Percentiles rank a stretch among this genome's conserved stretches.
Conservation (phyloP, 2,797 vertebrate genomes). For the Botia kubotai region DNA sequence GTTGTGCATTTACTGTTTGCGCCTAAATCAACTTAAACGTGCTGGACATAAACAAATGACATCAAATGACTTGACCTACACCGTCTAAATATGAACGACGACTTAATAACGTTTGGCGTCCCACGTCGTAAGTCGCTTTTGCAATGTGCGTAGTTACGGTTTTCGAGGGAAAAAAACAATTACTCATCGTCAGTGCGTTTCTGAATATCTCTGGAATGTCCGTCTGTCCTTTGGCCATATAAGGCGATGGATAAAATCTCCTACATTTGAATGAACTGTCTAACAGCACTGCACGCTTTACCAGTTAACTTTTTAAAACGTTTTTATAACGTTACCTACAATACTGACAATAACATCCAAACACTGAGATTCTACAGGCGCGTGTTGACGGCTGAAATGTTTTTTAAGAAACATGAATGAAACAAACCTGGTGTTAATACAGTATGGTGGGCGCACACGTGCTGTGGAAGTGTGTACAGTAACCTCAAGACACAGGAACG, state of each 20-base stretch:
- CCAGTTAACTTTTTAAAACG: background rate
- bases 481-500: conserved; percentile 10
- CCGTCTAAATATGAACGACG: background rate
- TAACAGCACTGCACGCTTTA: background rate
- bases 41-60: too few relatives aligned
- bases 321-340: too few relatives aligned
- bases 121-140: background rate
- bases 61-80: too few relatives aligned
- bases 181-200: background rate
- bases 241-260: conserved; percentile 10
- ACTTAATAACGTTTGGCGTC: background rate
- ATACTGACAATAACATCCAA: too few relatives aligned
- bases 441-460: background rate
- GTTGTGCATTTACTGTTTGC: too few relatives aligned
- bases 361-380: too few relatives aligned
- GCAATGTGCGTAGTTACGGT: background rate
- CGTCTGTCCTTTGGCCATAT: conserved; percentile 31
- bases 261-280: background rate
- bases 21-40: too few relatives aligned
- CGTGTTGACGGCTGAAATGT: background rate
- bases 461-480: background rate
- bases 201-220: conserved; percentile 26
- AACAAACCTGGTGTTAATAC: background rate
- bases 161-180: background rate
- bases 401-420: background rate